phyloP scores from a whole-genome alignment of 2,888 invertebrate genomes.

The Heliconius charithonia region DNA sequence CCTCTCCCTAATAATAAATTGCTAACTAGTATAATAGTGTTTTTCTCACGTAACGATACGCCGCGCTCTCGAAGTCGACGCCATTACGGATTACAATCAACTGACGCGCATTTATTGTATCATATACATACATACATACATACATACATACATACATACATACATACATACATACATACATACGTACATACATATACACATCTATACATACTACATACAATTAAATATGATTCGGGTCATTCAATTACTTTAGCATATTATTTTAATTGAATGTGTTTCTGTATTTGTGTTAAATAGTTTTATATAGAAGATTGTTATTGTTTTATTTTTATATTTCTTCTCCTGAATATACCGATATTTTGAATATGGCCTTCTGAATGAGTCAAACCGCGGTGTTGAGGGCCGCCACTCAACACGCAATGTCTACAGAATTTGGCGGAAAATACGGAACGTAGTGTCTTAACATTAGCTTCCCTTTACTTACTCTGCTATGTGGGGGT shows the following conservation, averaged over 20 bases:
- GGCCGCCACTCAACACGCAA: too few species aligned
- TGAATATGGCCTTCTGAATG: too few species aligned
- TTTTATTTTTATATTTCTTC: neutral
- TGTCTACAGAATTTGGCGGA: too few species aligned
- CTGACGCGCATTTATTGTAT: slow-evolving; percentile 12
- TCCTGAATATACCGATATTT: too few species aligned
- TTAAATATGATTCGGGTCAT: slow-evolving; percentile 7
- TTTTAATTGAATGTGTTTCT: neutral
- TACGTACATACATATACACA: neutral
- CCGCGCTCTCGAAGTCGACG: slow-evolving; percentile 38
- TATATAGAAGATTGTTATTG: neutral
- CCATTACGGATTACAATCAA: slow-evolving; percentile 35
- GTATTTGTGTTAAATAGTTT: neutral
- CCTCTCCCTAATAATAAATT: slow-evolving; percentile 35
- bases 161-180: too few species aligned
- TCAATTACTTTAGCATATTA: slow-evolving; percentile 1
- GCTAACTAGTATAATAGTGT: slow-evolving; percentile 44
- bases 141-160: neutral
- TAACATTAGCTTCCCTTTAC: too few species aligned
- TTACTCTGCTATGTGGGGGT: too few species aligned
- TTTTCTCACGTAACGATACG: slow-evolving; percentile 47
- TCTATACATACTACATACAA: neutral
- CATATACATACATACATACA: neutral
- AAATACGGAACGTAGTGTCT: too few species aligned
- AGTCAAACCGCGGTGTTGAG: too few species aligned